phyloP scores from a whole-genome alignment of 2,113 vertebrate genomes.

The Lepus americanus region DNA sequence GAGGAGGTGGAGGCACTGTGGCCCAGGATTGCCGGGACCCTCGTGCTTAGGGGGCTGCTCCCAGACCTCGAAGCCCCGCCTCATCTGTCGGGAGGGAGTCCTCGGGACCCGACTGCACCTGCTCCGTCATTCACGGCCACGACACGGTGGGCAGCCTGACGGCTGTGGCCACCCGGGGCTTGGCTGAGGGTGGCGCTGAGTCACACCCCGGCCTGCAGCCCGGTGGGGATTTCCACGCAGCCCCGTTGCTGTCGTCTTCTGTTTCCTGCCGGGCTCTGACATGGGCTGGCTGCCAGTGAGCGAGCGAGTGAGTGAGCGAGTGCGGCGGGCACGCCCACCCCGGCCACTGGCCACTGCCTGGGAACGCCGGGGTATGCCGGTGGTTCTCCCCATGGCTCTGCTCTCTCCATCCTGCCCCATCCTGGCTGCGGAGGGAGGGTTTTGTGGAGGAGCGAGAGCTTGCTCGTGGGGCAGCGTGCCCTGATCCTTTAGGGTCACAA shows the following conservation, averaged over 20 bases:
- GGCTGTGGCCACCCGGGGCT: slow-evolving; percentile 46
- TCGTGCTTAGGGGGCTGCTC: not conserved
- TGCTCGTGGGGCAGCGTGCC: not conserved
- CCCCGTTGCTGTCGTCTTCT: slow-evolving; percentile 68
- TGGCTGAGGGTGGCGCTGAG: slow-evolving; percentile 74
- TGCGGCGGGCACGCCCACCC: not conserved
- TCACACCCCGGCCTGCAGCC: slow-evolving; percentile 77
- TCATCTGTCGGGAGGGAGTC: no score
- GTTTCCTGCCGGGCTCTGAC: slow-evolving; percentile 77
- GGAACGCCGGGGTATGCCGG: not conserved
- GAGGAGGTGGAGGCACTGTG: not conserved
- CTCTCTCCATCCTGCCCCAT: not conserved
- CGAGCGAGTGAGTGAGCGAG: not conserved
- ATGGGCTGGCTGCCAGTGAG: slow-evolving; percentile 67
- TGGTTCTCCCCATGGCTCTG: not conserved
- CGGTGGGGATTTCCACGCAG: slow-evolving; percentile 81
- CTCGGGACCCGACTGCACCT: no score
- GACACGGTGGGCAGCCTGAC: not conserved
- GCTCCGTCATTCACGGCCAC: no score
- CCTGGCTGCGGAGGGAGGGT: not conserved
- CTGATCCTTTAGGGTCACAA: not conserved
- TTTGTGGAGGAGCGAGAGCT: not conserved
- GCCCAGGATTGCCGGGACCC: not conserved
- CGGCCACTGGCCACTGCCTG: not conserved
- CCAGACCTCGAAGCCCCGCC: no score